These are phyloP conservation scores for Indicator indicator DNA, from an alignment of 2,113 vertebrate genomes.

Conservation along the genomic window DNA sequence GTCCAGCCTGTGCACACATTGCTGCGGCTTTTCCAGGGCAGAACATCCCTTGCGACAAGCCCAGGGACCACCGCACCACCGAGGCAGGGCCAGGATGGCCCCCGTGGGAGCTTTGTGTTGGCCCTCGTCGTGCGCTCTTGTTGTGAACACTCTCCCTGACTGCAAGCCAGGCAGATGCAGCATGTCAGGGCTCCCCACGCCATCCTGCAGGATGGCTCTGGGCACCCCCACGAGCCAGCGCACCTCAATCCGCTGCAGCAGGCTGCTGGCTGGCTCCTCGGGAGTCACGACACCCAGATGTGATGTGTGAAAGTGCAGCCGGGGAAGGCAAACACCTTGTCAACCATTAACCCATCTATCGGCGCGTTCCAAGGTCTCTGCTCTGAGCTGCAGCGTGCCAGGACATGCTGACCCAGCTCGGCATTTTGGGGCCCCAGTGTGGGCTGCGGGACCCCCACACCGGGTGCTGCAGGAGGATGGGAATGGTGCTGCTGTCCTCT, in stretches of 20 bases:
- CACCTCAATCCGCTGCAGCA: neutral
- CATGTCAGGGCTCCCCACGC: rapidly evolving
- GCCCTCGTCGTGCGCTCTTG: rapidly evolving
- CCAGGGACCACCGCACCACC: neutral
- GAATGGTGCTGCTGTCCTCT: too few species aligned
- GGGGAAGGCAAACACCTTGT: slow-evolving; percentile 10
- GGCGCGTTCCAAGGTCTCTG: slow-evolving; percentile 24
- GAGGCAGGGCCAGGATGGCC: rapidly evolving
- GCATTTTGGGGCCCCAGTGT: neutral
- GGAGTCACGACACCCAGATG: neutral
- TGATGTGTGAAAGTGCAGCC: neutral
- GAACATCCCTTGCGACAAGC: neutral
- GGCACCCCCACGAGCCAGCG: neutral
- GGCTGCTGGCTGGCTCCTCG: neutral
- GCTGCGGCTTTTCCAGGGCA: rapidly evolving
- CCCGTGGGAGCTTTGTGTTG: rapidly evolving
- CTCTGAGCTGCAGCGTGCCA: rapidly evolving
- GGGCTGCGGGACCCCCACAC: neutral
- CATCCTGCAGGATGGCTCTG: rapidly evolving
- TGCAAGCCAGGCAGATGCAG: neutral
- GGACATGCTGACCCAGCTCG: neutral
- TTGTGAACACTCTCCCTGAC: neutral
- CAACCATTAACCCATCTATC: slow-evolving; percentile 36
- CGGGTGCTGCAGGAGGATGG: too few species aligned
- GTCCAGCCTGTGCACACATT: rapidly evolving